phyloP scores from a whole-genome alignment of 2,113 vertebrate genomes.

The Struthio camelus region DNA sequence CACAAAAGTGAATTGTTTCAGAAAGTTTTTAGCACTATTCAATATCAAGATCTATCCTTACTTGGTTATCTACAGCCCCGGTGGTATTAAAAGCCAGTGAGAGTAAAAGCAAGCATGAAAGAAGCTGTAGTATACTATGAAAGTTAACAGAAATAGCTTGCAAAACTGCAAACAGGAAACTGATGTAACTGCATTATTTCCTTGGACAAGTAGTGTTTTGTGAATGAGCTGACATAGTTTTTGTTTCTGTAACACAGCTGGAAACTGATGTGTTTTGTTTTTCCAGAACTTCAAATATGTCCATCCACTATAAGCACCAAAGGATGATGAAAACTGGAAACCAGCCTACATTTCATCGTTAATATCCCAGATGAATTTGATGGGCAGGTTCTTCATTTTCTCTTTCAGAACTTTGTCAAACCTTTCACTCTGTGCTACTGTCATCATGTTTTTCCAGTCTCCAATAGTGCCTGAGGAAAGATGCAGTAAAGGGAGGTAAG shows the following conservation, averaged over 20 bases:
- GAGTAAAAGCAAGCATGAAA: not conserved
- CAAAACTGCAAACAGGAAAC: not conserved
- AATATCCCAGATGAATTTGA: slow-evolving; percentile 61
- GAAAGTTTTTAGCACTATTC: not conserved
- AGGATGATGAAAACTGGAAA: not conserved
- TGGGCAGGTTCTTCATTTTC: slow-evolving; percentile 48
- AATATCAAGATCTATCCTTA: not conserved
- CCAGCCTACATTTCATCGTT: not conserved
- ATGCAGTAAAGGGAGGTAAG: not conserved
- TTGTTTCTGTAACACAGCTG: not conserved
- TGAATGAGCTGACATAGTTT: not conserved
- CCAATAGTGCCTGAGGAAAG: slow-evolving; percentile 42
- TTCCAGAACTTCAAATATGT: not conserved
- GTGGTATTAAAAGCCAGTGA: not conserved
- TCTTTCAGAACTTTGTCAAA: slow-evolving; percentile 44
- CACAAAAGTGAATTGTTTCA: not conserved
- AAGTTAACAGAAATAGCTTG: not conserved
- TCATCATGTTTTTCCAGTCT: slow-evolving; percentile 68
- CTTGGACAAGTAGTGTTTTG: not conserved
- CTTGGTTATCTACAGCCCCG: not conserved
- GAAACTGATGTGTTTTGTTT: not conserved
- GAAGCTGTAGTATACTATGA: not conserved
- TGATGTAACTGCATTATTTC: not conserved
- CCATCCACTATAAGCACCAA: not conserved
- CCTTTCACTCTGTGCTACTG: slow-evolving; percentile 60